Percentiles rank a stretch among this genome's conserved stretches.
Evolutionary conservation across 1,140 invertebrate species (phyloP).

Genomic region (Trachymyrmex cornetzi): DNA sequence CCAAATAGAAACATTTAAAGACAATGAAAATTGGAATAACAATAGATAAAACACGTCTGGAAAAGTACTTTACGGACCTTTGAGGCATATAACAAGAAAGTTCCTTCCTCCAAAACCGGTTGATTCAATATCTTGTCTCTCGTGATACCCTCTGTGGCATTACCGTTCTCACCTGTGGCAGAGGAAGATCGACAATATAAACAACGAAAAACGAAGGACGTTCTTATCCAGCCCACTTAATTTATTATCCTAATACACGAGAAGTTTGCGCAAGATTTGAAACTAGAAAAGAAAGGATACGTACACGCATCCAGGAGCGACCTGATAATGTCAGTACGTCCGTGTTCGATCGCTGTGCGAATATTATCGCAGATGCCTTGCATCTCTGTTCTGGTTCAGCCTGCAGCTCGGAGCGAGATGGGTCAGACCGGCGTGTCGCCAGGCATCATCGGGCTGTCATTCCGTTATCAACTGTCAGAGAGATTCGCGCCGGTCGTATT

Average conservation of each 20-base stretch:
- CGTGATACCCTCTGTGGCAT: conserved; percentile 80
- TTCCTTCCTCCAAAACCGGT: conserved; percentile 87
- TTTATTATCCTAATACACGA: neutral
- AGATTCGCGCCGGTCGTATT: conserved; percentile 20
- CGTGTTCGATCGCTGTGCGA: conserved; percentile 88
- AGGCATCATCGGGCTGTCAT: conserved; percentile 45
- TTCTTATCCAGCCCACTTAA: neutral
- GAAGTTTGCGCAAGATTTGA: neutral
- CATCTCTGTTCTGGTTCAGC: conserved; percentile 78
- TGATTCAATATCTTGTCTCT: conserved; percentile 87
- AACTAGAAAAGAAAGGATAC: conserved; percentile 68
- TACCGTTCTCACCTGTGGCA: conserved; percentile 80
- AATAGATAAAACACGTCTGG: neutral
- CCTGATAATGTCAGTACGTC: conserved; percentile 89
- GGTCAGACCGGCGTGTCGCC: conserved; percentile 50
- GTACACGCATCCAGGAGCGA: conserved; percentile 88
- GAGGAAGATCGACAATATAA: conserved; percentile 15
- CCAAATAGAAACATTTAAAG: neutral
- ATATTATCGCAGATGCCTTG: conserved; percentile 87
- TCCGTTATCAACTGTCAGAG: conserved; percentile 56
- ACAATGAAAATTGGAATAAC: neutral
- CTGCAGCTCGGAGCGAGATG: neutral
- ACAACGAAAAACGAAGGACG: neutral
- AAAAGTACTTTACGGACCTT: conserved; percentile 83
- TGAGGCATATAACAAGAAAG: conserved; percentile 89